Conservation (phyloP, 64 coral and sea anemone species). For the Pachyseris speciosa region DNA sequence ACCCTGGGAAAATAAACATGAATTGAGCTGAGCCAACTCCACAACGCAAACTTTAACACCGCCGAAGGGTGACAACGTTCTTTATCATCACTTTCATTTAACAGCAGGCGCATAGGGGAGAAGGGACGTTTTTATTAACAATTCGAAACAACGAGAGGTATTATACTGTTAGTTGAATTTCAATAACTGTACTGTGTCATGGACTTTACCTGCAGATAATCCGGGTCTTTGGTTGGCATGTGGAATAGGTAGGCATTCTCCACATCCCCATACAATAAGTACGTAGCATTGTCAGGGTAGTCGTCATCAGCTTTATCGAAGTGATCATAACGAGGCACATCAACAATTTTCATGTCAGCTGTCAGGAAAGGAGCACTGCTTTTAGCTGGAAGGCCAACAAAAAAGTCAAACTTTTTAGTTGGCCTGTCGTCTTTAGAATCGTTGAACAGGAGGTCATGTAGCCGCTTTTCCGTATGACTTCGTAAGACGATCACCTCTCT, state of each 20-base stretch:
- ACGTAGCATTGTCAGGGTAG: constrained; percentile 34
- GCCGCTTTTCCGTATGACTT: neutral
- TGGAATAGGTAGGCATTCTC: constrained; percentile 46
- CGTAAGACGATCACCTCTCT: neutral
- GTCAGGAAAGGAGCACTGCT: constrained; percentile 44
- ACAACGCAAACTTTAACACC: too few species aligned
- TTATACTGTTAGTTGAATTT: too few species aligned
- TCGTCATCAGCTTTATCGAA: constrained; percentile 34
- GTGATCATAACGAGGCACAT: constrained; percentile 70
- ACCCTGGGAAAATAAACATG: too few species aligned
- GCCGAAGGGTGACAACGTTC: too few species aligned
- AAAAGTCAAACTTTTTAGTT: constrained; percentile 30
- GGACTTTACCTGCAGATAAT: constrained; percentile 56
- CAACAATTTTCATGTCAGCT: constrained; percentile 27
- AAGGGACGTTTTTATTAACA: too few species aligned
- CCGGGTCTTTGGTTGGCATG: constrained; percentile 43
- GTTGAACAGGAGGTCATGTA: constrained; percentile 61
- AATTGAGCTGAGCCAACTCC: too few species aligned
- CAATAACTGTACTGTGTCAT: too few species aligned
- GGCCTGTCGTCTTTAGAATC: neutral
- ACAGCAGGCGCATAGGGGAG: too few species aligned
- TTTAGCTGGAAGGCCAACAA: constrained; percentile 23
- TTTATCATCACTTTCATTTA: too few species aligned
- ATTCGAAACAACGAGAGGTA: too few species aligned
- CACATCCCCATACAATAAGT: constrained; percentile 35